Base-by-base conservation (phyloP, 1,140 invertebrate genomes). In the Apis dorsata region DNA sequence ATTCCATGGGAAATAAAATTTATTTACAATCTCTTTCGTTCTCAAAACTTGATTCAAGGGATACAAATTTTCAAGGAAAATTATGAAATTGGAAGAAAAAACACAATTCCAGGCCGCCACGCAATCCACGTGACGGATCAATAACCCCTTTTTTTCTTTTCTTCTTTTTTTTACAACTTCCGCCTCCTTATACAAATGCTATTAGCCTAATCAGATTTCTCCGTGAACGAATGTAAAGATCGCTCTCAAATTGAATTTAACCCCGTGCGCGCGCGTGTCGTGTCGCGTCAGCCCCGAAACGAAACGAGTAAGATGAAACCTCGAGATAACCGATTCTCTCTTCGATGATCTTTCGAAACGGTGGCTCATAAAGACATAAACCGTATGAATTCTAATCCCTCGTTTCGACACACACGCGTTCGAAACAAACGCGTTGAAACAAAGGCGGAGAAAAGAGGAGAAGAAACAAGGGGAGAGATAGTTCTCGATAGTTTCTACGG, bases 181-280 rank as follows among this genome's bases (percentile, higher is more conserved):
- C 66, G 2, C 10, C 66, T 62, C 17, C 13, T 13, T 17, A 17
- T 24, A n/a, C 57, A 72, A 79, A 79, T 63, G 34, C 34, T 55
- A 72, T 79, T 63, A 71, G 57, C 13, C 4, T 79, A 79, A 79
- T 71, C 51, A 21, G 57, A 72, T 55, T 71, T 59, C 2, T 34
- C 49, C 1, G 1, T 11, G 57, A 44, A 44, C 17, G 68, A 53
- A 21, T 17, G 13, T 68, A 24, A 79, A 51, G 10, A 10, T 28
- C 60, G 28, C 28, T 21, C 44, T 71, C 3, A 62, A 53, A 71
- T 72, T 55, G 19, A 72, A 79, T 79, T 79, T 72, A 72, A 72
- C 62, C 51, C 4, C 7, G 65, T 0, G 15, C 44, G 59, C 2
- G 11, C 11, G 21, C 24, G 19, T 17, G 21, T 57, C 28, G 12